A percentile compares a stretch with the other conserved stretches of the same genome.
These are phyloP conservation scores for Fragum whitleyi DNA, from an alignment of 2,888 invertebrate species.

Conservation along the genomic window DNA sequence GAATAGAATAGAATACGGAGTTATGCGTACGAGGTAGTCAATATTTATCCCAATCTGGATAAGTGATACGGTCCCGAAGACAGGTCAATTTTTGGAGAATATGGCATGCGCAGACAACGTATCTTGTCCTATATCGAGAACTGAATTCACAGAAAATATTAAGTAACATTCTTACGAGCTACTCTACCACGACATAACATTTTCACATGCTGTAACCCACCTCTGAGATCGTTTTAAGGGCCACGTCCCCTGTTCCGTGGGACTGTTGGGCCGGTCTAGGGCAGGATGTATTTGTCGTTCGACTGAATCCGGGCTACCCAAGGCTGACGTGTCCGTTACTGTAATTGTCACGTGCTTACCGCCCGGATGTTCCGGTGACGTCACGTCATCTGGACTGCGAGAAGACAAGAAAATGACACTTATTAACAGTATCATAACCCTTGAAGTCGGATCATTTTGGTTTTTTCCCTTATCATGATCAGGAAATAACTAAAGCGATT, in stretches of 20 bases:
- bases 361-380: constrained; percentile 25
- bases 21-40: no score
- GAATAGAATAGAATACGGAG: no score
- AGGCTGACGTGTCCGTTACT: constrained; percentile 49
- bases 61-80: no score
- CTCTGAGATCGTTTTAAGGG: constrained; percentile 65
- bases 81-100: no score
- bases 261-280: constrained; percentile 37
- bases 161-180: not conserved
- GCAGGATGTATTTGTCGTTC: constrained; percentile 46
- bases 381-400: constrained; percentile 46
- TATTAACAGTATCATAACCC: no score
- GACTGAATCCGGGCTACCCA: constrained; percentile 21
- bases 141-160: no score
- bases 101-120: no score
- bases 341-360: constrained; percentile 55
- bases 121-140: no score
- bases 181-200: not conserved
- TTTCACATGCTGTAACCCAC: constrained; percentile 22
- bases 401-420: constrained; percentile 10
- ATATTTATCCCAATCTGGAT: no score
- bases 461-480: no score
- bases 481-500: no score
- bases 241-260: constrained; percentile 49
- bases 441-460: not conserved